Evolutionary conservation across 37 sponge, comb jelly and placozoan genomes (phyloP), one percentile per base, ranked within the genome.

Genomic region (Geodia barretti): DNA sequence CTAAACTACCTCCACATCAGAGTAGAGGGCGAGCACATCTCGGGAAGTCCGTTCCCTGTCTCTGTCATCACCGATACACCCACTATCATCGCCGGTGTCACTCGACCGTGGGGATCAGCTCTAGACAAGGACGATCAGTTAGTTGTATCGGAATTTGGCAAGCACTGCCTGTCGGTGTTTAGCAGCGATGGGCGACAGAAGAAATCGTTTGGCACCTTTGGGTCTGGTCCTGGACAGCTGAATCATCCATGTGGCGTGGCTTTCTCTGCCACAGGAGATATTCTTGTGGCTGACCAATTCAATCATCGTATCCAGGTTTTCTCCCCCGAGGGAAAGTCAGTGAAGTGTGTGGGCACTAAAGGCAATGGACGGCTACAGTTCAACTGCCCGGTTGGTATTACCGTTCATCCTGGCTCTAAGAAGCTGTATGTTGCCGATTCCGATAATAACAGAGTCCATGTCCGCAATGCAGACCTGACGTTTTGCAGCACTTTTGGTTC

Each of bases 371-470:
- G 64, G 3, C 69, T 85, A 29, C 37, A 79, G 38, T 91, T 91
- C 58, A 17, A 26, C 28, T 61, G 30, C 11, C 84, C 87, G 17
- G 62, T 65, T 64, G 87, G 75, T 59, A 81, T 91, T 40, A 61
- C 79, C 58, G 54, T 78, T 33, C 63, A 79, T 32, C 41, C 78
- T 14, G 21, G 20, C 4, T 69, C 66, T 11, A 77, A 72, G 41
- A 70, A 62, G n/a, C 32, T 91, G n/a, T 81, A 80, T 39, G 79
- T 91, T 8, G 79, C 71, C 14, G 92, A 91, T 54, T 58, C 38
- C 1, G 75, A 59, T 9, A 91, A 91, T 39, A 78, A 91, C 40
- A 33, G 87, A 20, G 41, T 91, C 9, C 92, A 91, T 41, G 72
- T 91, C 2, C 80, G 86, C 40, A 70, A 69, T 35, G 63, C 79